Evolutionary conservation across 2,888 invertebrate species (phyloP).

Genomic region (Pachymerium ferrugineum): DNA sequence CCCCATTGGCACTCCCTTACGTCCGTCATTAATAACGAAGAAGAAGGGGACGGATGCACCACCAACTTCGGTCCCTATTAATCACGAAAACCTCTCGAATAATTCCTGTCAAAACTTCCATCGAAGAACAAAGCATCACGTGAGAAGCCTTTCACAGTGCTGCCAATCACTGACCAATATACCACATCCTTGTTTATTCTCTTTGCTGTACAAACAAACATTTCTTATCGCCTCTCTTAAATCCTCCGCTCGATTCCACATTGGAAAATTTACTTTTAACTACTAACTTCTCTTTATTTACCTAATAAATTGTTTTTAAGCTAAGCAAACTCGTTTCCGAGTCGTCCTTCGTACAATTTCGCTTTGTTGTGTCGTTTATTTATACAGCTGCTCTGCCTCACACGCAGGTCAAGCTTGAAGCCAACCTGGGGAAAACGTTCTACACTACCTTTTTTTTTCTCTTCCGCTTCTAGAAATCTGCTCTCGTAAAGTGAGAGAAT

Average conservation of each 20-base stretch:
- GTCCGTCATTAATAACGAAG: constrained; percentile 20
- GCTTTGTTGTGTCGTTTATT: background rate
- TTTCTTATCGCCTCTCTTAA: constrained; percentile 5
- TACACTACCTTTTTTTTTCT: background rate
- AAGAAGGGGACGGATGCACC: background rate
- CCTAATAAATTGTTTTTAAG: constrained; percentile 23
- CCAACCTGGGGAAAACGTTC: background rate
- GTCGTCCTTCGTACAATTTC: background rate
- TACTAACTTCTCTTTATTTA: constrained; percentile 22
- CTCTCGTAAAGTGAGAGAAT: constrained; percentile 5
- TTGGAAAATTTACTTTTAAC: constrained; percentile 8
- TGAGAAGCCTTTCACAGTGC: background rate
- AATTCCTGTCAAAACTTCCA: background rate
- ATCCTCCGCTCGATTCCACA: background rate
- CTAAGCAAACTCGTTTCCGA: background rate
- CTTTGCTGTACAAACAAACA: background rate
- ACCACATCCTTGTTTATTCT: background rate
- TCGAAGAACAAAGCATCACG: background rate
- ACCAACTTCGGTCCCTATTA: background rate
- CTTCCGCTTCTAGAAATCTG: background rate
- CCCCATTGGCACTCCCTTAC: background rate
- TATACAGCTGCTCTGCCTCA: constrained; percentile 22
- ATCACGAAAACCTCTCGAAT: constrained; percentile 19
- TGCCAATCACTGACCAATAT: background rate
- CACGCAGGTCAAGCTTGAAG: constrained; percentile 27